Percentiles rank a stretch among this genome's conserved stretches.
These are phyloP conservation scores for Aplidium turbinatum DNA, from an alignment of 23 tunicate genomes.

Conservation along the genomic window DNA sequence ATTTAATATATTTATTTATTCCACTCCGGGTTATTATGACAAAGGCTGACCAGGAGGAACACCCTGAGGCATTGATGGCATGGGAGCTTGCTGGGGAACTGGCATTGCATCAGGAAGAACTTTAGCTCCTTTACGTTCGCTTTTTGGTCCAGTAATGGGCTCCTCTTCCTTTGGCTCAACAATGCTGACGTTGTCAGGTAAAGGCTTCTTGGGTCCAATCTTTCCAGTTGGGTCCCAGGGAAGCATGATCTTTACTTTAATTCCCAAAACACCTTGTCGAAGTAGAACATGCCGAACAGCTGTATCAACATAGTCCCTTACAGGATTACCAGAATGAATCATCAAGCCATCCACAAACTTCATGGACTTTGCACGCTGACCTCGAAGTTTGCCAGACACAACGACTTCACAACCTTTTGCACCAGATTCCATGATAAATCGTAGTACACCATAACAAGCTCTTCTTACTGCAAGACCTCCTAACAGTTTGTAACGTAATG, in stretches of 20 bases:
- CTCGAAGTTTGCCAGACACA: slow-evolving; percentile 87
- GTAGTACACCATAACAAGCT: slow-evolving; percentile 96
- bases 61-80: slow-evolving; percentile 29
- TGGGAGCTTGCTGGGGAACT: slow-evolving; percentile 32
- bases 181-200: slow-evolving; percentile 91
- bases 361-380: slow-evolving; percentile 98
- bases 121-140: slow-evolving; percentile 78
- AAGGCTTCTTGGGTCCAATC: slow-evolving; percentile 96
- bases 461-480: slow-evolving; percentile 98
- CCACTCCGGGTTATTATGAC: slow-evolving; percentile 25
- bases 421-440: slow-evolving; percentile 98
- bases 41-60: slow-evolving; percentile 37
- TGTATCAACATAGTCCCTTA: slow-evolving; percentile 94
- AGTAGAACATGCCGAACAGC: slow-evolving; percentile 95
- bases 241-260: slow-evolving; percentile 94
- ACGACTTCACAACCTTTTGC: slow-evolving; percentile 99
- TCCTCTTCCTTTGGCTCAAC: slow-evolving; percentile 97
- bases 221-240: slow-evolving; percentile 97
- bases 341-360: slow-evolving; percentile 95
- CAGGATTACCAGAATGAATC: slow-evolving; percentile 98
- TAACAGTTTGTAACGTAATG: slow-evolving; percentile 85
- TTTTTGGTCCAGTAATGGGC: slow-evolving; percentile 77
- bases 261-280: slow-evolving; percentile 95
- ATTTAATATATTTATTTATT: no score
- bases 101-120: slow-evolving; percentile 62